Percentiles rank a stretch among this genome's conserved stretches.
These are phyloP conservation scores for Eucidaris tribuloides DNA, from an alignment of 35 echinoderm and acorn worm genomes.

Conservation along the genomic window DNA sequence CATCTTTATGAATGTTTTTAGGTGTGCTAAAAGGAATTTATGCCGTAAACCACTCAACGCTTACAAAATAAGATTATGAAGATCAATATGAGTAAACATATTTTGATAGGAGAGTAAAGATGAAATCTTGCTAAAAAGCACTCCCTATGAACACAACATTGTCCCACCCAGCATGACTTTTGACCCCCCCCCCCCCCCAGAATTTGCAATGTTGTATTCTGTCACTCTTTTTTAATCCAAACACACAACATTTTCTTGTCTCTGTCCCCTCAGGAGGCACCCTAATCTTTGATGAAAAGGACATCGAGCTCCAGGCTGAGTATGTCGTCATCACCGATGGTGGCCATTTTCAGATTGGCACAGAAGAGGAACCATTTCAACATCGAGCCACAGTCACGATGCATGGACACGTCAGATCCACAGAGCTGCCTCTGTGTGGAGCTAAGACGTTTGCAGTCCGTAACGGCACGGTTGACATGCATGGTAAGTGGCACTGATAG, in stretches of 20 bases:
- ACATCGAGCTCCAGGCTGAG: conserved; percentile 73
- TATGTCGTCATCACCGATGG: conserved; percentile 79
- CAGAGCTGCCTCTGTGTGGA: conserved; percentile 51
- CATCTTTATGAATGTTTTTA: too few relatives aligned
- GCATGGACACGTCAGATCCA: conserved; percentile 36
- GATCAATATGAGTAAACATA: too few relatives aligned
- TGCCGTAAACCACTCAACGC: too few relatives aligned
- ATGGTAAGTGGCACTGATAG: conserved; percentile 29
- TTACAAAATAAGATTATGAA: too few relatives aligned
- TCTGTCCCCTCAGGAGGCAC: conserved; percentile 49
- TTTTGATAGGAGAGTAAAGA: too few relatives aligned
- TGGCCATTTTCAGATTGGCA: conserved; percentile 68
- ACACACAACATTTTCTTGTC: background rate
- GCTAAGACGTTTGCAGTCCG: conserved; percentile 50
- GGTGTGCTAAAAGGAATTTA: too few relatives aligned
- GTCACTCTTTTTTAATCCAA: background rate
- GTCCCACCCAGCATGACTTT: too few relatives aligned
- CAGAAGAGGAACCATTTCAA: conserved; percentile 84
- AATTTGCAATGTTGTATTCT: too few relatives aligned
- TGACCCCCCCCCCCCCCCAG: too few relatives aligned
- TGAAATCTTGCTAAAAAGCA: too few relatives aligned
- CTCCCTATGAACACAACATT: too few relatives aligned
- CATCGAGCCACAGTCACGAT: conserved; percentile 41
- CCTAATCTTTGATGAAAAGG: conserved; percentile 76
- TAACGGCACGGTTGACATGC: conserved; percentile 54